Base-by-base conservation (phyloP, 2,113 vertebrate genomes). In the Nerophis lumbriciformis region DNA sequence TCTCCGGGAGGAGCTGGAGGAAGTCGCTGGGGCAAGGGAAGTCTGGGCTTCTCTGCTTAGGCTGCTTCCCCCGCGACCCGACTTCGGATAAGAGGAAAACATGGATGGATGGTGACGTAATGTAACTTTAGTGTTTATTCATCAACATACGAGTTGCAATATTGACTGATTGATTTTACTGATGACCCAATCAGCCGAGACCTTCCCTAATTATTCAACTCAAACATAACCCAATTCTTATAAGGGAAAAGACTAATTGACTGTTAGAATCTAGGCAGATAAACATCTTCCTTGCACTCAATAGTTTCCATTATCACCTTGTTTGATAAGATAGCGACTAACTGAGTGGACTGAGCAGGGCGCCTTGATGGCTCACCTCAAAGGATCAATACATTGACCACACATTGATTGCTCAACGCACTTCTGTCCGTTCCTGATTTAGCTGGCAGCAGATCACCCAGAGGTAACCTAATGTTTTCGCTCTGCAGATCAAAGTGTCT, bases 321-420 rank as follows among this genome's bases (percentile, higher is more conserved):
- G 52, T 44, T 58, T 76, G 13, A 52, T 59, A 56, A 69, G 70
- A 67, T 44, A 59, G 72, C 3, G 4, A 56, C 55, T 62, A 67
- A 64, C 50, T 68, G 61, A 79, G 47, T 21, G 61, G 65, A 80
- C 48, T 61, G 36, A 60, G 61, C 50, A 48, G 28, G 53, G 51
- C 45, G 56, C 57, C 56, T 69, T 79, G 63, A 80, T 63, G 69
- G 67, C 39, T 58, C 48, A 70, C 58, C 68, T 76, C 65, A 48
- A 19, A 35, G 39, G 56, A 75, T 83, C 83, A 45, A 61, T 83
- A 71, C 48, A 85, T 83, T 63, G 75, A 83, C n/a, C 12, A 44
- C 63, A 74, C 63, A 84, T 75, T 79, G 79, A 81, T 72, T 63
- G 16, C 70, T 75, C 71, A 73, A 60, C 65, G 61, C 71, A 36